phyloP scores from a whole-genome alignment of 2,888 invertebrate genomes.

The Anthoptus insignis region DNA sequence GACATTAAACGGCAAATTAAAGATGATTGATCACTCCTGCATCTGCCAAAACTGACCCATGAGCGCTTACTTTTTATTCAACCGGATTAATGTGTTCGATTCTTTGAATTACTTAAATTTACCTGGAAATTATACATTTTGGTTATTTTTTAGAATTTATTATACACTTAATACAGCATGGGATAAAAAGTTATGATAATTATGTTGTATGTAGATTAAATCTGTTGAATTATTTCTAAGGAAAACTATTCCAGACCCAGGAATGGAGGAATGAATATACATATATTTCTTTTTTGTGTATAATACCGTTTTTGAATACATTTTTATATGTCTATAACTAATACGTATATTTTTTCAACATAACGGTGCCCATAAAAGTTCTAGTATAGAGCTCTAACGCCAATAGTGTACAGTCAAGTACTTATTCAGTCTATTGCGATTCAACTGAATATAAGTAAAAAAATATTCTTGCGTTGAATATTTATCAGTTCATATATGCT shows the following conservation, averaged over 20 bases:
- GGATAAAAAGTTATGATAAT: too few relatives aligned
- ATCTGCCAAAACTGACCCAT: slow-evolving; percentile 23
- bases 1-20: slow-evolving; percentile 34
- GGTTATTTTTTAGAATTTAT: neutral
- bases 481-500: too few relatives aligned
- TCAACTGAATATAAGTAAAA: too few relatives aligned
- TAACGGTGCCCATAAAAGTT: neutral
- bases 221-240: too few relatives aligned
- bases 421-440: slow-evolving; percentile 20
- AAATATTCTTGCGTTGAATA: too few relatives aligned
- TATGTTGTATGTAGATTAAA: too few relatives aligned
- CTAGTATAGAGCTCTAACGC: slow-evolving; percentile 20
- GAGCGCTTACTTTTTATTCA: slow-evolving; percentile 13
- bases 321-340: too few relatives aligned
- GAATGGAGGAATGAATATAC: too few relatives aligned
- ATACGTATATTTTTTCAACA: neutral
- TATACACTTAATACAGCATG: too few relatives aligned
- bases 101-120: neutral
- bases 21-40: slow-evolving; percentile 34
- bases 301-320: too few relatives aligned
- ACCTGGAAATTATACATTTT: neutral
- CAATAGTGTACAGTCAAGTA: slow-evolving; percentile 18
- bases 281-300: too few relatives aligned
- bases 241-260: too few relatives aligned
- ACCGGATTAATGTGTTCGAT: neutral